A percentile compares a stretch with the other conserved stretches of the same genome.
phyloP scores from a whole-genome alignment of 2,888 invertebrate genomes.

The Heliconius sara region DNA sequence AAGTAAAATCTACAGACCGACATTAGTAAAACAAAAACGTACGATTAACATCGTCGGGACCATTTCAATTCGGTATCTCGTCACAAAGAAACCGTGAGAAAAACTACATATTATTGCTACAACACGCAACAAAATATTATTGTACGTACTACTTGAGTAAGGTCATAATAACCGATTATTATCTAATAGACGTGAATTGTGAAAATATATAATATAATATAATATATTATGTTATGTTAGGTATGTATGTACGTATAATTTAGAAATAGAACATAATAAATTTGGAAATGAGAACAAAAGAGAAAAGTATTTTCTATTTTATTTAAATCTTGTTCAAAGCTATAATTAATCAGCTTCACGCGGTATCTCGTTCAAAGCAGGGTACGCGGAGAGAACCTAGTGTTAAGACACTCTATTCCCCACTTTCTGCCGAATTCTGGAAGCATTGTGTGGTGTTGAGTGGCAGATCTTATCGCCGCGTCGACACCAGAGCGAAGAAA shows the following conservation, averaged over 20 bases:
- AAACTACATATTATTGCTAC: slow-evolving; percentile 50
- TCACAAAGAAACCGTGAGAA: slow-evolving; percentile 50
- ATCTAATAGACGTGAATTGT: slow-evolving; percentile 55
- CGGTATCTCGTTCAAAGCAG: too few relatives aligned
- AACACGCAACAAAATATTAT: slow-evolving; percentile 51
- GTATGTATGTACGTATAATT: not conserved
- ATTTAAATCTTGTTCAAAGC: too few relatives aligned
- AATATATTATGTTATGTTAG: not conserved
- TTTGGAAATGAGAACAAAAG: not conserved
- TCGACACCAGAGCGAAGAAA: too few relatives aligned
- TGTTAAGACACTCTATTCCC: too few relatives aligned
- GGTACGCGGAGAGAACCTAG: too few relatives aligned
- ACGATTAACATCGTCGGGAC: slow-evolving; percentile 11
- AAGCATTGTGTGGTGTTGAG: too few relatives aligned
- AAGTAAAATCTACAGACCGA: not conserved
- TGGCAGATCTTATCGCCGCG: too few relatives aligned
- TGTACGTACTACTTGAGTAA: slow-evolving; percentile 49
- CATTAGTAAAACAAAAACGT: not conserved
- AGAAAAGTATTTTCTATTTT: not conserved
- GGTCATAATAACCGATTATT: slow-evolving; percentile 53
- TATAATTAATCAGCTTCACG: too few relatives aligned
- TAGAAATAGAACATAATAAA: not conserved
- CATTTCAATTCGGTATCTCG: slow-evolving; percentile 42
- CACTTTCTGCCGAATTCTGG: too few relatives aligned
- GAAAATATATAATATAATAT: slow-evolving; percentile 44